These are phyloP conservation scores for Thunnus maccoyii DNA, from an alignment of 2,113 vertebrate genomes.

Conservation along the genomic window DNA sequence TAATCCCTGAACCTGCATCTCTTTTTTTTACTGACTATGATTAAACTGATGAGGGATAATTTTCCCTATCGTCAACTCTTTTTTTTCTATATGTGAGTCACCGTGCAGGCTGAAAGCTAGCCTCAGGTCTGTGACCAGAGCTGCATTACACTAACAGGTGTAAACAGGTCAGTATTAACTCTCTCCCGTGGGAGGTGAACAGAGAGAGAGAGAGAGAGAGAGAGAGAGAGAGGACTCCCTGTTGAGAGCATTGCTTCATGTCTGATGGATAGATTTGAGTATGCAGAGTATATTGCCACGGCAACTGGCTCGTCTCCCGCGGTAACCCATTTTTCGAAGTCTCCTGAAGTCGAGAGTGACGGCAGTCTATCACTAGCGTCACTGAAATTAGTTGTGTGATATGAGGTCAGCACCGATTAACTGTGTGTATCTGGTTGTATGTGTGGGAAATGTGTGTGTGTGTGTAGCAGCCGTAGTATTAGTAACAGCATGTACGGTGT, in stretches of 20 bases:
- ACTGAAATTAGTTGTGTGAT: constrained; percentile 37
- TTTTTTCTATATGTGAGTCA: neutral
- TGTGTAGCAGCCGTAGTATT: neutral
- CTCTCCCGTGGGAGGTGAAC: neutral
- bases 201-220: neutral
- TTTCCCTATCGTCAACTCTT: neutral
- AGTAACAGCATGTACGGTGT: too few relatives aligned
- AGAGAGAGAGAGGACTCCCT: constrained; percentile 3
- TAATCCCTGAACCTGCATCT: neutral
- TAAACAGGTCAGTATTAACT: constrained; percentile 35
- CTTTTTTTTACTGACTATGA: neutral
- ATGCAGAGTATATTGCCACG: constrained; percentile 62
- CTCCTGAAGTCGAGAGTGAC: constrained; percentile 40
- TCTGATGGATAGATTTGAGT: constrained; percentile 35
- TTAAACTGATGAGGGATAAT: neutral
- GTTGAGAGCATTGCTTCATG: constrained; percentile 42
- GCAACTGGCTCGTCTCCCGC: constrained; percentile 56
- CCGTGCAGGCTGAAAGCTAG: neutral
- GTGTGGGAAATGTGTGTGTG: neutral
- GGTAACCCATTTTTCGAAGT: constrained; percentile 42
- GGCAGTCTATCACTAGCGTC: constrained; percentile 31
- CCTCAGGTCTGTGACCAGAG: constrained; percentile 5
- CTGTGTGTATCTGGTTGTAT: neutral
- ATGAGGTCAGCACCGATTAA: constrained; percentile 10
- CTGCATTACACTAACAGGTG: constrained; percentile 7